Evolutionary conservation across 2,888 invertebrate genomes (phyloP).

Genomic region (Drosophila gaucha): DNA sequence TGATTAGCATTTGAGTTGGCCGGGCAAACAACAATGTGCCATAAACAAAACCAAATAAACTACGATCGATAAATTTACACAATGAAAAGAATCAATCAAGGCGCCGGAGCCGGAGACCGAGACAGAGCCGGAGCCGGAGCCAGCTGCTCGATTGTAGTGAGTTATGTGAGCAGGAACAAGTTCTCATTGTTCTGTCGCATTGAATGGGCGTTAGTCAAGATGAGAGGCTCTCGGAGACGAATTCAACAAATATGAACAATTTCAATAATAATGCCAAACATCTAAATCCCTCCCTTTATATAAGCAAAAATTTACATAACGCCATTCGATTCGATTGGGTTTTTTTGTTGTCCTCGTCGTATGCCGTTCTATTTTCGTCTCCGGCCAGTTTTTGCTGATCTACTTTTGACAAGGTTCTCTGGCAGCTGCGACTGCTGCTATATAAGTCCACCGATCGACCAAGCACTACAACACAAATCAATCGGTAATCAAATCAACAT

Average conservation of each 20-base stretch:
- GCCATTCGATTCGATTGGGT: conserved; percentile 26
- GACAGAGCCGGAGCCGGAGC: background rate
- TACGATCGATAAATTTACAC: conserved; percentile 17
- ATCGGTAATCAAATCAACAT: conserved; percentile 53
- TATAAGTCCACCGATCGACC: conserved; percentile 41
- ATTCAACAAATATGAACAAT: conserved; percentile 27
- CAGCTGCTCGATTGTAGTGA: background rate
- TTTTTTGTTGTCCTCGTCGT: conserved; percentile 1
- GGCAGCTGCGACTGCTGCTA: conserved; percentile 23
- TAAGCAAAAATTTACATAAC: conserved; percentile 41
- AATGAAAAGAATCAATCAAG: conserved; percentile 54
- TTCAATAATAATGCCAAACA: conserved; percentile 52
- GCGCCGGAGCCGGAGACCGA: conserved; percentile 4
- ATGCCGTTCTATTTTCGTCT: conserved; percentile 44
- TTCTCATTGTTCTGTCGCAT: conserved; percentile 66
- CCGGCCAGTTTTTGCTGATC: conserved; percentile 46
- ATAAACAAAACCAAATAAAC: conserved; percentile 17
- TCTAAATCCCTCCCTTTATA: conserved; percentile 36
- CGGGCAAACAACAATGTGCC: conserved; percentile 18
- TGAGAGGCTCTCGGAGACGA: conserved; percentile 15
- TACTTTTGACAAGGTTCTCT: conserved; percentile 50
- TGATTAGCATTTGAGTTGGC: conserved; percentile 46
- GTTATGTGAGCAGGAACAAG: conserved; percentile 57
- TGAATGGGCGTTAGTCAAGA: conserved; percentile 3
- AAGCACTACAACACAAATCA: conserved; percentile 58